Evolutionary conservation across 2,888 invertebrate species (phyloP), one percentile per base, ranked within the genome.

Genomic region (Watsonalla binaria): DNA sequence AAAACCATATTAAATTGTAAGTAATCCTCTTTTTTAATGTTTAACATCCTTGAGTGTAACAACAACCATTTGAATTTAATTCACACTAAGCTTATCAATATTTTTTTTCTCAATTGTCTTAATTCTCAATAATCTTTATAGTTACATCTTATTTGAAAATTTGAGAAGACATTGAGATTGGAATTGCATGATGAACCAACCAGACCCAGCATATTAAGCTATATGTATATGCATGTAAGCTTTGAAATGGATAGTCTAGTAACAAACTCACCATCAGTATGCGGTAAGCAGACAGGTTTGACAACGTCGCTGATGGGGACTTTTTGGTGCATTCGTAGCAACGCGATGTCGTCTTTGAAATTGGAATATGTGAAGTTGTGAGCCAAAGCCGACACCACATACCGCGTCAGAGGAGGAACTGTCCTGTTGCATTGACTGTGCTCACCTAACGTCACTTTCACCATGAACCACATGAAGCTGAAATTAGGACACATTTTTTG

Each of bases 401-500:
- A 95, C 63, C 96, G 92, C 0, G 95, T 94, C 75, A 95, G 94
- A 0, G 96, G 94, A 9, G 93, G 92, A 52, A 91, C 92, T 39
- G 93, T 94, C 58, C 93, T 93, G 70, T 93, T 93, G 80, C 96
- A 97, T 45, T 96, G 93, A 79, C 96, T 94, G 77, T 97, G 96
- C 76, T 97, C 97, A 0, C 97, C 97, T 58, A 97, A 93, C 0
- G 96, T 95, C 56, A 96, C 95, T 84, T 95, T 95, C 74, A 97
- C 95, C 95, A 97, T 95, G 84, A 96, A 96, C 96, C 96, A 96
- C 95, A 96, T 95, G 76, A 96, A 95, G 57, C 96, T 96, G 86
- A 55, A 91, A 66, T 52, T 15, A 14, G 13, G 34, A 39, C 15
- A 13, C 13, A 42, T 46, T 51, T n/a, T 2, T 24, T 24, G 24